These are phyloP conservation scores for Xylocampa areola DNA, from an alignment of 2,888 invertebrate species.

Conservation along the genomic window DNA sequence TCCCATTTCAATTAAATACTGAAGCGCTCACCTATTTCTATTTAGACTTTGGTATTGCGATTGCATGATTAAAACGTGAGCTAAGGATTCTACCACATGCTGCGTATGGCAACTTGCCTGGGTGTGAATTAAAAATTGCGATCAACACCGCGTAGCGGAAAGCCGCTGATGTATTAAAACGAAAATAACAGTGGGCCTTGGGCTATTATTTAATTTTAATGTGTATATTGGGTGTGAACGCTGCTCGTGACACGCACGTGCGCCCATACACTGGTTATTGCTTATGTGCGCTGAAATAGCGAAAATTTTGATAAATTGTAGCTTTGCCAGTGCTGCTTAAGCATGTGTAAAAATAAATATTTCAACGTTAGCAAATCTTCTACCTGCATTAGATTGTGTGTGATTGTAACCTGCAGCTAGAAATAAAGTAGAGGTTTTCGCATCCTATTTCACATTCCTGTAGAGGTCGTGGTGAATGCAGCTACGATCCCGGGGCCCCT, in stretches of 20 bases:
- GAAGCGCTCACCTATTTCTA: conserved; percentile 36
- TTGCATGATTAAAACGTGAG: conserved; percentile 35
- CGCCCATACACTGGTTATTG: conserved; percentile 51
- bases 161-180: conserved; percentile 73
- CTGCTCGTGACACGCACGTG: conserved; percentile 68
- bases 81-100: conserved; percentile 38
- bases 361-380: conserved; percentile 10
- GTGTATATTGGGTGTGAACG: conserved; percentile 74
- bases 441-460: conserved; percentile 8
- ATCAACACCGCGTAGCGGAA: conserved; percentile 59
- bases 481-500: too few species aligned
- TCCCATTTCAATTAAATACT: conserved; percentile 19
- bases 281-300: conserved; percentile 48
- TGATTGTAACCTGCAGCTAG: not conserved
- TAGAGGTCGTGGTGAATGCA: too few species aligned
- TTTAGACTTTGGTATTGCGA: conserved; percentile 34
- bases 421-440: not conserved
- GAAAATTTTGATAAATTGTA: conserved; percentile 47
- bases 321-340: conserved; percentile 35
- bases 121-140: conserved; percentile 52
- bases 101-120: conserved; percentile 47
- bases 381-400: conserved; percentile 1
- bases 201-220: conserved; percentile 86
- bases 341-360: conserved; percentile 40
- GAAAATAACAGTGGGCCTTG: conserved; percentile 84